Evolutionary conservation across 2,113 vertebrate species (phyloP), one percentile per base, ranked within the genome.

Genomic region (Entomyzon cyanotis): DNA sequence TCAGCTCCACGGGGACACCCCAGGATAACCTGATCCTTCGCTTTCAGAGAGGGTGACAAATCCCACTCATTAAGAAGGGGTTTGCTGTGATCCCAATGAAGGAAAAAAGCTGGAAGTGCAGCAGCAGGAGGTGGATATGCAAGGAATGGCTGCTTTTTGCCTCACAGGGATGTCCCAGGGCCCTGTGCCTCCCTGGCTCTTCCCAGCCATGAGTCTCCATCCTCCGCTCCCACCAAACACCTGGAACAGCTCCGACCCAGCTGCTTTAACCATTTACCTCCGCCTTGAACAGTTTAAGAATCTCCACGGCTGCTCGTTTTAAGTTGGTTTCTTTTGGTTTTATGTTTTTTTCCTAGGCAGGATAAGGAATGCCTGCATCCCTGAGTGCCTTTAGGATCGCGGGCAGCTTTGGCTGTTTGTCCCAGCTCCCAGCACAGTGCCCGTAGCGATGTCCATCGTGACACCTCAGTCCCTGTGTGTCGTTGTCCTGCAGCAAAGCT

Each of bases 401-500:
- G 1, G 47, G 55, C 56, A 93, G 90, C 91, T 95, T 60, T 95
- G 91, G 85, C 76, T 89, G 76, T 83, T 52, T 44, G 16, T 64
- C 64, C 89, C 74, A 68, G 85, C 90, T 94, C n/a, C 62, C 60
- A 52, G 37, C 37, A 58, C 76, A 67, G 52, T 59, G 52, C 69
- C 60, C 19, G 0, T 30, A 55, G 56, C 5, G 2, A 55, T 46
- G 69, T 59, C 60, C 69, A 16, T 53, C 24, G 5, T 59, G 60
- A 11, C 46, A n/a, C 69, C 87, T 60, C 93, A 78, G 96, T 94
- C 88, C 94, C 96, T 93, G 96, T 98, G 96, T 98, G 97, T 98
- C 96, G 41, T 96, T 97, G 97, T 98, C 97, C 96, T 88, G 91
- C 97, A 98, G 97, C 96, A 92, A 90, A 97, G 97, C 97, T 97